These are phyloP conservation scores for Chironomus riparius DNA, from an alignment of 2,888 invertebrate species.

Conservation along the genomic window DNA sequence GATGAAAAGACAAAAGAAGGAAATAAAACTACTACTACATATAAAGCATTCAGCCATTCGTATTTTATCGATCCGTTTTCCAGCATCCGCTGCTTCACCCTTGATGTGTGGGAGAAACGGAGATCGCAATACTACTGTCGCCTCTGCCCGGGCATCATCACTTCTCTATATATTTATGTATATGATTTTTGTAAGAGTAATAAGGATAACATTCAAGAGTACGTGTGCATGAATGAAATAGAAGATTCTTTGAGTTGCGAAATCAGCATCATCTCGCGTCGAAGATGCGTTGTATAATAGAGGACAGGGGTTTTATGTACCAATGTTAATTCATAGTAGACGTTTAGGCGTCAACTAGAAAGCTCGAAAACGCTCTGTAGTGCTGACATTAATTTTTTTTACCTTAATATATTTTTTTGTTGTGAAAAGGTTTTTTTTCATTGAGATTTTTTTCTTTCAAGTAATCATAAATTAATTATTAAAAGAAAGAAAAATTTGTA, in stretches of 20 bases:
- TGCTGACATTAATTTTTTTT: not conserved
- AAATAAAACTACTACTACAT: not conserved
- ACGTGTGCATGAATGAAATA: not conserved
- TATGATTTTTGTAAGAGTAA: not conserved
- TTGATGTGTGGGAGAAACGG: conserved; percentile 15
- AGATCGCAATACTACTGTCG: conserved; percentile 16
- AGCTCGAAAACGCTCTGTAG: conserved; percentile 43
- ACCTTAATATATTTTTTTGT: not conserved
- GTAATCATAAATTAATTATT: not conserved
- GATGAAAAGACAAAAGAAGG: conserved; percentile 16
- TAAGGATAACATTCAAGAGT: not conserved
- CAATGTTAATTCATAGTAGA: conserved; percentile 45
- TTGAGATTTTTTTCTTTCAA: not conserved
- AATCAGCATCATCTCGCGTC: conserved; percentile 24
- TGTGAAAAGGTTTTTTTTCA: not conserved
- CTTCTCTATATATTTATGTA: not conserved
- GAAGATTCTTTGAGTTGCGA: conserved; percentile 3
- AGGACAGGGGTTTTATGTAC: conserved; percentile 43
- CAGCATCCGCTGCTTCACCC: conserved; percentile 16
- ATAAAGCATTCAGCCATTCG: not conserved
- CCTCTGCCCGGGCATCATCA: conserved; percentile 12
- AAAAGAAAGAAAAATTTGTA: too few relatives aligned
- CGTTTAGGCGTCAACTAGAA: conserved; percentile 47
- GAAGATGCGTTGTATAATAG: conserved; percentile 28
- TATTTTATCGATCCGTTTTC: conserved; percentile 16